A percentile compares a stretch with the other conserved stretches of the same genome.
Evolutionary conservation across 2,113 vertebrate genomes (phyloP).

Genomic region (Lepus timidus): DNA sequence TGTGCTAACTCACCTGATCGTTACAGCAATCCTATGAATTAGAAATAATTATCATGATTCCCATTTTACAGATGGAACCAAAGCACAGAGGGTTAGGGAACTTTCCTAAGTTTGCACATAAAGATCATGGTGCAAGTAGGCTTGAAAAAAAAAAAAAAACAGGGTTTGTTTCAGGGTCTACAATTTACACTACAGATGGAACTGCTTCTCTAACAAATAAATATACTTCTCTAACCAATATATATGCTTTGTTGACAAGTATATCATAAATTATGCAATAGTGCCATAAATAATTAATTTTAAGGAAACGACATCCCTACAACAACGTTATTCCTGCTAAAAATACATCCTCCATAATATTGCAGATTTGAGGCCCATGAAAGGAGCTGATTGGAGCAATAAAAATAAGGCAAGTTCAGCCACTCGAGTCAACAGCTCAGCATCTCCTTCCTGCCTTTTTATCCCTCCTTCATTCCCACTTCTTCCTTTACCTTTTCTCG

Average conservation of each 20-base stretch:
- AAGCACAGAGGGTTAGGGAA: not conserved
- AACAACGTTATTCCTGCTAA: not conserved
- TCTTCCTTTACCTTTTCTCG: not conserved
- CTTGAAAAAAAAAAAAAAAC: not conserved
- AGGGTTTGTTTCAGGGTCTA: not conserved
- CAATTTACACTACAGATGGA: not conserved
- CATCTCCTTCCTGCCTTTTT: too few relatives aligned
- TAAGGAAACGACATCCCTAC: not conserved
- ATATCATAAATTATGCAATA: not conserved
- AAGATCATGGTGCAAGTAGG: not conserved
- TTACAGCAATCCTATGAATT: not conserved
- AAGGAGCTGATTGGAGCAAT: not conserved
- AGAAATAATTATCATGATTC: not conserved
- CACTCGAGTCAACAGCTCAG: too few relatives aligned
- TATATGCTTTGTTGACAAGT: not conserved
- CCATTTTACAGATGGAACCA: not conserved
- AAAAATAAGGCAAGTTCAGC: not conserved
- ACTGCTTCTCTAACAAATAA: not conserved
- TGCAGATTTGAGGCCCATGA: not conserved
- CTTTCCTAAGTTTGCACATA: not conserved
- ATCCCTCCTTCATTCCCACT: not conserved
- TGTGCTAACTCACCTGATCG: not conserved
- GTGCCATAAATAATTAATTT: not conserved
- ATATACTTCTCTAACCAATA: not conserved
- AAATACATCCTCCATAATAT: not conserved